Percentiles rank a stretch among this genome's conserved stretches.
Conservation (phyloP, 2,888 invertebrate species). For the Dioctria linearis region DNA sequence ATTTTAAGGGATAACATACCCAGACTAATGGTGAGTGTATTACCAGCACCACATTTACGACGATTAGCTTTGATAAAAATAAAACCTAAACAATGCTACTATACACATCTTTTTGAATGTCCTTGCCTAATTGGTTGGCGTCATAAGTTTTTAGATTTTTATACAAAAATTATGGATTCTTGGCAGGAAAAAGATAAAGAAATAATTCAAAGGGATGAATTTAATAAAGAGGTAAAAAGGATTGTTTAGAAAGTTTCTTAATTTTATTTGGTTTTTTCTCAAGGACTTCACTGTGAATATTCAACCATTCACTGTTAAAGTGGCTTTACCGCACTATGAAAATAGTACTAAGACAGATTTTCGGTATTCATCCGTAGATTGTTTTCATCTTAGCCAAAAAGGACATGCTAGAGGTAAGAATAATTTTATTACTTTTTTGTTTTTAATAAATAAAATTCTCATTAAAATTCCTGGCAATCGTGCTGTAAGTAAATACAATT, state of each 20-base stretch:
- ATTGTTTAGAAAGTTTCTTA: neutral
- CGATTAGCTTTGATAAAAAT: constrained; percentile 68
- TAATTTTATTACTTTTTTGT: neutral
- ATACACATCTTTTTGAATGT: constrained; percentile 72
- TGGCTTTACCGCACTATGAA: constrained; percentile 69
- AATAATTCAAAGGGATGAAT: constrained; percentile 70
- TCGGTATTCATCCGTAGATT: constrained; percentile 74
- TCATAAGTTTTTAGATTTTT: constrained; percentile 65
- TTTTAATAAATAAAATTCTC: no score
- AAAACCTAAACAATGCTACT: constrained; percentile 69
- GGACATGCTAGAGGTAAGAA: constrained; percentile 73
- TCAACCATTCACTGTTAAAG: constrained; percentile 72
- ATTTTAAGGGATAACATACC: constrained; percentile 75
- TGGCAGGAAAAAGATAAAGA: constrained; percentile 74
- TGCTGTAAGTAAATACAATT: no score
- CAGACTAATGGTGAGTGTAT: constrained; percentile 74
- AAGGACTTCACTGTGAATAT: constrained; percentile 75
- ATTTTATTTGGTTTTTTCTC: constrained; percentile 44
- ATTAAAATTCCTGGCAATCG: no score
- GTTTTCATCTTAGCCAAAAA: constrained; percentile 78
- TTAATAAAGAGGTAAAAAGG: constrained; percentile 65
- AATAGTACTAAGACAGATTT: constrained; percentile 71
- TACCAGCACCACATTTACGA: constrained; percentile 73
- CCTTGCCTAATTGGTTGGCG: constrained; percentile 73
- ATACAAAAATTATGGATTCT: constrained; percentile 71